Base-by-base conservation (phyloP, 2,797 vertebrate genomes). In the Ciconia nigra region DNA sequence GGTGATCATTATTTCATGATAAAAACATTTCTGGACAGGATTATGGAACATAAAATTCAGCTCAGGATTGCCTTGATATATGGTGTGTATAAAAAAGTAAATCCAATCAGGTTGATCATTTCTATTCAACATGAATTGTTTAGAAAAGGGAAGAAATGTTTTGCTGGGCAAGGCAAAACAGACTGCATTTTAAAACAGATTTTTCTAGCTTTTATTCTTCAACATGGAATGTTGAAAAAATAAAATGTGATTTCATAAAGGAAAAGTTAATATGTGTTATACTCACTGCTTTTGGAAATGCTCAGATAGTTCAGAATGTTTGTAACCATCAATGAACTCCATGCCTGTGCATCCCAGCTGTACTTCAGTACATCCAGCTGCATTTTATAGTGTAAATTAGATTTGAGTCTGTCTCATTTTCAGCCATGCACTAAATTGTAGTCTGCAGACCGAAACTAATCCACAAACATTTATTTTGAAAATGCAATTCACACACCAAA, bases 331-430 rank as follows among this genome's bases (percentile, higher is more conserved):
- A 78, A 71, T 47, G 83, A 94, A 61, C 26, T 77, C n/a, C 59
- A 54, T 59, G 55, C 11, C 39, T 66, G 46, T 59, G 59, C 35
- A 82, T 69, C 80, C 57, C 94, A 96, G 67, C 73, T 91, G 81
- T 67, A 95, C 59, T 90, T 93, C 71, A 66, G 58, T 87, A 70
- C 21, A 93, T 90, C 61, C 73, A 92, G 86, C 89, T 96, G 88
- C 83, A 95, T 91, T 95, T 94, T 94, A 63, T 58, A 86, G 37
- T 17, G 42, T 70, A 71, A 95, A 92, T 95, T 95, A 88, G 73
- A 83, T 95, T 94, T 94, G 35, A 94, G 52, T 90, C 69, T 92
- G 62, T 87, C 94, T 96, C 83, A 85, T 95, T 95, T 95, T 95
- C 86, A 96, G 79, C 90, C 82, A 79, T 91, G 89, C 6, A 11